Evolutionary conservation across 1,140 invertebrate genomes (phyloP), one percentile per base, ranked within the genome.

Genomic region (Drosophila tsacasi): DNA sequence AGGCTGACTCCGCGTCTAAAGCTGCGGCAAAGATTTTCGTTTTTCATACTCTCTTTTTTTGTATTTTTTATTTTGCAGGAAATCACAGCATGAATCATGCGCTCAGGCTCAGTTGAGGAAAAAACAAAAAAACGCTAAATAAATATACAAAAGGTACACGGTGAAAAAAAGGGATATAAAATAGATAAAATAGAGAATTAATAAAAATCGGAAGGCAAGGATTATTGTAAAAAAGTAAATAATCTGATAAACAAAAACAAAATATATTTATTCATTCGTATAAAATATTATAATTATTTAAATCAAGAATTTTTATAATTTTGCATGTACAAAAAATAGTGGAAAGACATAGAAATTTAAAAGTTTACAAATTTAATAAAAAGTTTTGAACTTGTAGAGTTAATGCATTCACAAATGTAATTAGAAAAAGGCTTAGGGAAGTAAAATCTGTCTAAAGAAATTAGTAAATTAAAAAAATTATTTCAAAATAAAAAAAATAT

Each of bases 51-150:
- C 39, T 58, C 37, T 21, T 42, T 59, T 58, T 23, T 54, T 30
- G 17, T 52, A 32, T 35, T 19, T 71, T 71, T 50, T 40, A 55
- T 74, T 60, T 80, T 84, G 73, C 81, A 90, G 85, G 85, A 90
- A 90, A 90, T 90, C 85, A 78, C 85, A 90, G 85, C 87, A 91
- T 91, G 87, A 91, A 82, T 91, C 87, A 91, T 76, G 64, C 80
- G 76, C 76, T 57, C 66, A 73, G 64, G 78, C 66, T 76, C 73
- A 78, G 74, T 65, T 65, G 59, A 67, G 37, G 50, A 76, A 71
- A 65, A 57, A 72, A 74, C 13, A 47, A 25, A 52, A 54, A 55
- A 68, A 71, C 44, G 32, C 39, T 54, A 49, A 60, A 64, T 46
- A 81, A 75, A 76, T 60, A 67, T 64, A 27, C 57, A 40, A 71